A percentile compares a stretch with the other conserved stretches of the same genome.
Conservation (phyloP, 2,888 invertebrate species). For the Dimorphilus gyrociliatus region DNA sequence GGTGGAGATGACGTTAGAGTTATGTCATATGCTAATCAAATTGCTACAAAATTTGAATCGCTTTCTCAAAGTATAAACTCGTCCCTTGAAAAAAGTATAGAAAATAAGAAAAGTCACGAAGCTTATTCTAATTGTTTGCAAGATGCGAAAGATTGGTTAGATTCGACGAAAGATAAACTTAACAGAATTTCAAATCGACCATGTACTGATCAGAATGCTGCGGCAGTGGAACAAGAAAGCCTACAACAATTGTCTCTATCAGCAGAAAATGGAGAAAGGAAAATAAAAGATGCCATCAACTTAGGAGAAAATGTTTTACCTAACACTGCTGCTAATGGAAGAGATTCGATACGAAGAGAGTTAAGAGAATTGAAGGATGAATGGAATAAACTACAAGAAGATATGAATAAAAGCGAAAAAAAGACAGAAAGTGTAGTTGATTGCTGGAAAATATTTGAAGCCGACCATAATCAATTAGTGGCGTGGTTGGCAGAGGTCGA, state of each 20-base stretch:
- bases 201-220: constrained; percentile 59
- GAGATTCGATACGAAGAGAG: constrained; percentile 48
- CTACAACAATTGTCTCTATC: too few relatives aligned
- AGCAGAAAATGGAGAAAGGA: too few relatives aligned
- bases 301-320: constrained; percentile 4
- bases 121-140: constrained; percentile 64
- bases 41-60: too few relatives aligned
- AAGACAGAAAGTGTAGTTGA: constrained; percentile 60
- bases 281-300: constrained; percentile 2
- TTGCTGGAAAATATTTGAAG: constrained; percentile 79
- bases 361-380: constrained; percentile 60
- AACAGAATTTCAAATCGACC: too few relatives aligned
- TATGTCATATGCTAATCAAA: too few relatives aligned
- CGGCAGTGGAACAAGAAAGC: constrained; percentile 65
- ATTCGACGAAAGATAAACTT: constrained; percentile 51
- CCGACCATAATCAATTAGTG: constrained; percentile 63
- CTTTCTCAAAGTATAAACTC: too few relatives aligned
- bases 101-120: constrained; percentile 46
- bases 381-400: constrained; percentile 73
- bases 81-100: constrained; percentile 5
- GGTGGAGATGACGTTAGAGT: too few relatives aligned
- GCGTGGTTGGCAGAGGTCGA: constrained; percentile 76
- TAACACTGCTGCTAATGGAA: constrained; percentile 8
- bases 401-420: constrained; percentile 41
- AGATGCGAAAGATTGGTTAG: constrained; percentile 68